Conservation (phyloP, 2,888 invertebrate species). For the Sphaerophoria rueppellii region DNA sequence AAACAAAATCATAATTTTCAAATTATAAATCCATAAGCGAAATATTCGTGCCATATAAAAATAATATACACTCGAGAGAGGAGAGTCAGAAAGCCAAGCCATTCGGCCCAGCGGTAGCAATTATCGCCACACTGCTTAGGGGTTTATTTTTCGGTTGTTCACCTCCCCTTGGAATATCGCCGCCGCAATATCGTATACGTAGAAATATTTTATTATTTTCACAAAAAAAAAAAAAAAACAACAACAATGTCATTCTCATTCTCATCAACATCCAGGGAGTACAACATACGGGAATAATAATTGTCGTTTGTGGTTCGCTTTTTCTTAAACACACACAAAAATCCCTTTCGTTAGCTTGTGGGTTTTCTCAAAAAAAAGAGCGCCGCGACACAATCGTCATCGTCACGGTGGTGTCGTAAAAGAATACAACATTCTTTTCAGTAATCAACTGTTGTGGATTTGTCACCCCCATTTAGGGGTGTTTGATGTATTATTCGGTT, state of each 20-base stretch:
- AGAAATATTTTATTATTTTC: conserved; percentile 26
- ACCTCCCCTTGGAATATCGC: conserved; percentile 34
- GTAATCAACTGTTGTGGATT: conserved; percentile 82
- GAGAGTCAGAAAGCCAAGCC: conserved; percentile 23
- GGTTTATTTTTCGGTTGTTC: conserved; percentile 68
- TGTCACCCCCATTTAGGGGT: conserved; percentile 82
- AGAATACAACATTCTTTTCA: conserved; percentile 74
- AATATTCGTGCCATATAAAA: conserved; percentile 47
- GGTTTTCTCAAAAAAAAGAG: conserved; percentile 47
- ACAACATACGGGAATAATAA: conserved; percentile 58
- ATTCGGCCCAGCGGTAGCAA: conserved; percentile 61
- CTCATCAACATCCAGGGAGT: conserved; percentile 37
- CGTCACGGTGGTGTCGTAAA: not conserved
- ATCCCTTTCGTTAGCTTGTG: conserved; percentile 12
- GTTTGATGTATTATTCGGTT: conserved; percentile 83
- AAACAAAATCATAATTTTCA: conserved; percentile 31
- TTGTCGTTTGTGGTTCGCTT: conserved; percentile 62
- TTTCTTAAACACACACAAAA: not conserved
- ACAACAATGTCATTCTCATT: conserved; percentile 53
- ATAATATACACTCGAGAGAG: conserved; percentile 10
- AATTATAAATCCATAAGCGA: conserved; percentile 50
- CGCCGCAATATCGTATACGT: not conserved
- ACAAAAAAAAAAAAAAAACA: conserved; percentile 19
- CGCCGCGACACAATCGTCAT: conserved; percentile 52
- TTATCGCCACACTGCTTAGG: conserved; percentile 70